Evolutionary conservation across 35 echinoderm and acorn worm genomes (phyloP), one percentile per base, ranked within the genome.

Genomic region (Apostichopus californicus): DNA sequence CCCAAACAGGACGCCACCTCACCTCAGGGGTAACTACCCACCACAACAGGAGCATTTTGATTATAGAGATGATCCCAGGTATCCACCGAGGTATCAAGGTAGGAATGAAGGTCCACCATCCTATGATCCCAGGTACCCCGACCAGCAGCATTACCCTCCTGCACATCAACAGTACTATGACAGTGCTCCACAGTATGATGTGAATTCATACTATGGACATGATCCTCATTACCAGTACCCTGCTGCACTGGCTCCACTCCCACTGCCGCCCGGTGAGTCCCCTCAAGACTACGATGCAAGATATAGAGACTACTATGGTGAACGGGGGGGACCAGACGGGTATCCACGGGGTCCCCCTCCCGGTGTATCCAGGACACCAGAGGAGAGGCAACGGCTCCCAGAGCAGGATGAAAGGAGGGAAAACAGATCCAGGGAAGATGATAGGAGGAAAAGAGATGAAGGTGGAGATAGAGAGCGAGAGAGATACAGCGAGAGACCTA

Each of bases 301-400:
- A 73, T 89, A 89, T 21, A 71, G 60, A 26, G 86, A 89, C 26
- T 89, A 89, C 13, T 89, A 89, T 26, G 54, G 10, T 72, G 86
- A 89, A 17, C 28, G n/a, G 3, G 34, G 17, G 8, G 8, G 5
- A 55, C 28, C 17, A 5, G 57, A 89, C 18, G 86, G 63, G 57
- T 89, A 66, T 53, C 17, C 61, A 81, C n/a, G 88, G 52, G 88
- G 77, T 20, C 77, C 87, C 18, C 14, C 60, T 11, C 91, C 61
- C 63, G 91, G 23, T 55, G 54, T 12, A 5, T 18, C 61, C 24
- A 92, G 78, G 55, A 81, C 6, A 6, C 64, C 61, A 89, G 86
- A 89, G 7, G 95, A 96, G 5, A 59, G 84, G 60, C 90, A 96
- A 13, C 59, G 86, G 57, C 57, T 91, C 20, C 93, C 72, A 63